Evolutionary conservation across 1,140 invertebrate species (phyloP).

Genomic region (Melanaphis sacchari): DNA sequence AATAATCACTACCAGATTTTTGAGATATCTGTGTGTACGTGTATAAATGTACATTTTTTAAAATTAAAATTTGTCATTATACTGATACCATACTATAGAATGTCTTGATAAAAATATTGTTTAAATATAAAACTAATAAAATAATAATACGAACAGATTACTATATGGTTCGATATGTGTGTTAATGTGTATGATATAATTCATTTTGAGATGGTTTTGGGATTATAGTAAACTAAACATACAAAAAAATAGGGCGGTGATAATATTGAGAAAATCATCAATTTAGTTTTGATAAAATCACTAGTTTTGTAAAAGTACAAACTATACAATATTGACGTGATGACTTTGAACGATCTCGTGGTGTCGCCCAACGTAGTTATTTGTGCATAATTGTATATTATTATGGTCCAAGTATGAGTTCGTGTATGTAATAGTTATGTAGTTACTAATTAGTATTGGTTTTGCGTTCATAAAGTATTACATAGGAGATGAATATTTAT

Average conservation of each 20-base stretch:
- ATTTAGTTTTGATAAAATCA: neutral
- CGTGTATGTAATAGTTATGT: neutral
- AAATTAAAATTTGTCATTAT: neutral
- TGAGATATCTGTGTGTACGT: neutral
- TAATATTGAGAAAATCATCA: neutral
- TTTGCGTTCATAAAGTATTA: neutral
- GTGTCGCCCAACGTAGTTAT: neutral
- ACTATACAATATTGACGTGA: neutral
- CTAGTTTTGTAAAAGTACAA: neutral
- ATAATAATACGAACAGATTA: neutral
- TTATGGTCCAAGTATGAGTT: neutral
- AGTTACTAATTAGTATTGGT: neutral
- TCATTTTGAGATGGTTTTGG: neutral
- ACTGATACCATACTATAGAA: neutral
- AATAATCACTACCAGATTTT: neutral
- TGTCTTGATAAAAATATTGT: neutral
- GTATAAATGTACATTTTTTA: neutral
- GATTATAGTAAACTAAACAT: neutral
- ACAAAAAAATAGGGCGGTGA: neutral
- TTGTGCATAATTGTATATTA: neutral
- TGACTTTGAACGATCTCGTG: neutral
- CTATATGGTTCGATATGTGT: neutral
- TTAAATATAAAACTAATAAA: neutral
- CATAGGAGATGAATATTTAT: neutral
- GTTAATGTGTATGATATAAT: neutral